Evolutionary conservation across 2,888 invertebrate genomes (phyloP), one percentile per base, ranked within the genome.

Genomic region (Agrotis exclamationis): DNA sequence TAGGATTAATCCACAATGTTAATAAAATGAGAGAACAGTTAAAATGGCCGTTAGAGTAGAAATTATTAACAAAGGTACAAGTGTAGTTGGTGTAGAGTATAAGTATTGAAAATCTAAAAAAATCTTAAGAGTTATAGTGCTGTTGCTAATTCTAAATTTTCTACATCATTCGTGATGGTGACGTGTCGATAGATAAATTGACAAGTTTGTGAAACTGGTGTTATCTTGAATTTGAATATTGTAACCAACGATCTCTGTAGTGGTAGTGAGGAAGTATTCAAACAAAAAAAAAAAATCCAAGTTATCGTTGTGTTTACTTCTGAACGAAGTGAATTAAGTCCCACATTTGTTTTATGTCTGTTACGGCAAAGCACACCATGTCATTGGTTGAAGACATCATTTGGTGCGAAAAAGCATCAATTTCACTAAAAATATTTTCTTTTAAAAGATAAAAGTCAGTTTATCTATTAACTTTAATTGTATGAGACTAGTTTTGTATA

Each of bases 101-200:
- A 60, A 74, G 50, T 44, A 28, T 63, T 47, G 51, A 56, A 39
- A 57, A 50, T 62, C 58, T 68, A 70, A 44, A 24, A 54, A 66
- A 79, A 58, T 28, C 24, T 24, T 64, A 68, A 13, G 56, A 65
- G 63, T 78, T 79, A 74, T n/a, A 45, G 53, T 62, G 69, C 60
- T 50, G 5, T 45, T 57, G 57, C 33, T 71, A 69, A 64, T 28
- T 53, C n/a, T 59, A 67, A 59, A 54, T 33, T n/a, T 66, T 57
- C 51, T 64, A 13, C 11, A 50, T 59, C 44, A 66, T 45, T 60
- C 13, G 54, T 57, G 22, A 45, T 1, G 5, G 51, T 57, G 22
- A 48, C 1, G 7, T 59, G 54, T 57, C 54, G 0, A 73, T 79
- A 82, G 82, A 82, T 75, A 70, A 79, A 82, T 75, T 70, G 70